phyloP scores from a whole-genome alignment of 2,797 vertebrate species.

The Dromococcyx pavoninus region DNA sequence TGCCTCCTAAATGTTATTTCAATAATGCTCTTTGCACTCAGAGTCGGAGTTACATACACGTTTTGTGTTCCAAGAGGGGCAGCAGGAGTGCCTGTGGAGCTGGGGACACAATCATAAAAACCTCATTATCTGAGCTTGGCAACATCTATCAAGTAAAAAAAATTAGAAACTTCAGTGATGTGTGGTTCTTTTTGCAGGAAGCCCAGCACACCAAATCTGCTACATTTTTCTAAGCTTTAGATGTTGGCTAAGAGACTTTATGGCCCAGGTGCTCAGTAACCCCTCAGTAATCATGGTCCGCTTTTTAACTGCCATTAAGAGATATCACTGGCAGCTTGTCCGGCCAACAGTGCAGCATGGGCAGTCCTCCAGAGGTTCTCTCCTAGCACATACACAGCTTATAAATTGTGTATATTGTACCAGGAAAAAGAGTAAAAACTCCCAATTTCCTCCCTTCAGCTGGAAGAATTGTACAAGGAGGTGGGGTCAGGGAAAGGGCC shows the following conservation, averaged over 20 bases:
- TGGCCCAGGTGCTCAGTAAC: not conserved
- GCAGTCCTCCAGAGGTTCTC: not conserved
- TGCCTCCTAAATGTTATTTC: not conserved
- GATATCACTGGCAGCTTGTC: not conserved
- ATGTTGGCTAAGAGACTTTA: not conserved
- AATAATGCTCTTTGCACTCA: not conserved
- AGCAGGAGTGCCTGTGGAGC: not conserved
- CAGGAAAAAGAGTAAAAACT: not conserved
- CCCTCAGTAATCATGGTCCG: not conserved
- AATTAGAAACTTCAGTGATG: fast-evolving
- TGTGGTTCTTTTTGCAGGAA: not conserved
- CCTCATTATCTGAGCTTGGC: not conserved
- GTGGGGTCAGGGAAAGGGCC: not conserved
- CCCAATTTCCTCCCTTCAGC: not conserved
- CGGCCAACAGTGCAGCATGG: not conserved
- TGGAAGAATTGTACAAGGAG: not conserved
- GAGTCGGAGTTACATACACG: not conserved
- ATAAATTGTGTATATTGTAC: not conserved
- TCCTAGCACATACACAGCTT: not conserved
- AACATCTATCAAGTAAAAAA: not conserved
- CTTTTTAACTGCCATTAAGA: not conserved
- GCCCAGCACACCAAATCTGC: not conserved
- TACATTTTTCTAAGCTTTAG: not conserved
- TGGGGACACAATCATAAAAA: not conserved
- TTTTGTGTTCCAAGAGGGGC: not conserved